Base-by-base conservation (phyloP, 2,113 vertebrate genomes). In the Ramphastos sulfuratus region DNA sequence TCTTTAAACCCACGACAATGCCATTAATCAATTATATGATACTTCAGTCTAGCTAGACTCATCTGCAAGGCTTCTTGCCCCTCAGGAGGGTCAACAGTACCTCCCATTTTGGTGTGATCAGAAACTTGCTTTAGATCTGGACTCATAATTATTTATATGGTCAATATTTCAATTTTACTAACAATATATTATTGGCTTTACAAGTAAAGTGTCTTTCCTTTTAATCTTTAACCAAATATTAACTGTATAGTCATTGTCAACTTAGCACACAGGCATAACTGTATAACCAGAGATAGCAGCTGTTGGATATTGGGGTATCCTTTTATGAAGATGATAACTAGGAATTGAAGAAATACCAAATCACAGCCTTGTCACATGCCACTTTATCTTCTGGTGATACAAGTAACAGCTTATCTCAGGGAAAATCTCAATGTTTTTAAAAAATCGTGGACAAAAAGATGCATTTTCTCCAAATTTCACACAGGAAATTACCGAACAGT, bases 301-400 rank as follows among this genome's bases (percentile, higher is more conserved):
- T 1, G 0, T 46, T 20, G 16, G 28, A 37, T 46, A 61, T 5
- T 50, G 4, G 12, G 3, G 4, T 82, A 28, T 48, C 5, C 7
- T 69, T 42, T 2, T 14, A 60, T 14, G 19, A 9, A 42, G n/a
- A 60, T 30, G 67, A 44, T 8, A 73, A 55, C 1, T 31, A 44
- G 10, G 24, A 90, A 70, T 5, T 82, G 39, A 87, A 92, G 31
- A 5, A 83, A 66, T 6, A 46, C 5, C 6, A 39, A 74, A 48
- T 3, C 10, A n/a, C 0, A 0, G 6, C 12, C 16, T 77, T 89
- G 35, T 58, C 37, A 88, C 69, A 30, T 17, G 70, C 27, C 18
- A 19, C 18, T 73, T 16, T 35, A 4, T 25, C 56, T 82, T 80
- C 15, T 18, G 65, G 15, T 65, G 39, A n/a, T 25, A 80, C 23